A percentile compares a stretch with the other conserved stretches of the same genome.
phyloP scores from a whole-genome alignment of 2,888 invertebrate species.

The Sepioteuthis lessoniana region DNA sequence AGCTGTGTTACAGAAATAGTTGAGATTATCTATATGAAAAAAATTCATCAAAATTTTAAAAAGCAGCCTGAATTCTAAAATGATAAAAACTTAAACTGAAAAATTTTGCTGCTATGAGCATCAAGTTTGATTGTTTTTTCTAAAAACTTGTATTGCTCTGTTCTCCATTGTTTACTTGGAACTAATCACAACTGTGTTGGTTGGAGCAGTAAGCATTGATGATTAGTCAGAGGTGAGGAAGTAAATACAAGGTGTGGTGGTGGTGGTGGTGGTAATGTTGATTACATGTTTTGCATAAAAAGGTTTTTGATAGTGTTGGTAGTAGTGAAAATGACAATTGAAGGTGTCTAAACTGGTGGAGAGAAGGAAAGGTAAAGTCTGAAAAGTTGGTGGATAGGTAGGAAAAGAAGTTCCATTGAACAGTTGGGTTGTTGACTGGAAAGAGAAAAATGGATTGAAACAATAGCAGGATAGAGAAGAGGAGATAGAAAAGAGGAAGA shows the following conservation, averaged over 20 bases:
- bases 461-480: not conserved
- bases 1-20: not conserved
- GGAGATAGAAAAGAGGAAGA: not conserved
- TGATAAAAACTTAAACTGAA: no score
- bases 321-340: slow-evolving; percentile 37
- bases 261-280: not conserved
- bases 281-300: not conserved
- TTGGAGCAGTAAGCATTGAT: slow-evolving; percentile 16
- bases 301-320: not conserved
- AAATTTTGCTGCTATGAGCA: not conserved
- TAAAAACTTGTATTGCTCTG: not conserved
- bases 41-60: no score
- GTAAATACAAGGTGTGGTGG: not conserved
- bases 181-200: not conserved
- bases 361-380: not conserved
- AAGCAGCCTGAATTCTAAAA: no score
- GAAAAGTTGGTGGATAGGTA: not conserved
- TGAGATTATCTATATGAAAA: not conserved
- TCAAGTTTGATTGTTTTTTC: not conserved
- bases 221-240: not conserved
- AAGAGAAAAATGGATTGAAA: not conserved
- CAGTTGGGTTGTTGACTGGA: not conserved
- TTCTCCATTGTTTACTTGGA: not conserved
- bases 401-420: not conserved
- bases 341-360: not conserved